These are phyloP conservation scores for Cheilosia vernalis DNA, from an alignment of 2,888 invertebrate genomes.

Conservation along the genomic window DNA sequence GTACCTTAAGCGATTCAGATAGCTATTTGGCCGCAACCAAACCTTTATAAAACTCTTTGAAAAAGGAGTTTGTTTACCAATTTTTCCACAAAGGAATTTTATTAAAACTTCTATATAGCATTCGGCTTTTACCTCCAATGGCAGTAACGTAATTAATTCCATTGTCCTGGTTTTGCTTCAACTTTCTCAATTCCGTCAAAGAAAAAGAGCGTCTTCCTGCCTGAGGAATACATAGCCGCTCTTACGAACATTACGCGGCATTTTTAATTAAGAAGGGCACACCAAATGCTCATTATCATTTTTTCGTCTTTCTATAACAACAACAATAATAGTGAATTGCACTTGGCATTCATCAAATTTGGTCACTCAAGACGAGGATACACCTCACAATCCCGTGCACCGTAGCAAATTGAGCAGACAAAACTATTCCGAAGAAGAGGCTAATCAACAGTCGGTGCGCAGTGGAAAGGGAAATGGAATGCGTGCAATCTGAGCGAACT, in stretches of 20 bases:
- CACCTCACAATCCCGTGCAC: not conserved
- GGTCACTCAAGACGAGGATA: slow-evolving; percentile 2
- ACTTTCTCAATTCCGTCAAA: not conserved
- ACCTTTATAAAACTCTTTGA: too few species aligned
- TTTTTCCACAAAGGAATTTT: slow-evolving; percentile 25
- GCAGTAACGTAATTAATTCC: not conserved
- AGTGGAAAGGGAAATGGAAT: not conserved
- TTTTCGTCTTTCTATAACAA: not conserved
- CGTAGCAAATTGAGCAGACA: not conserved
- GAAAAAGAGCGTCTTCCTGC: not conserved
- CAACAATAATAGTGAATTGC: slow-evolving; percentile 19
- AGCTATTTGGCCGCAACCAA: too few species aligned
- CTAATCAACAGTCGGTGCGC: slow-evolving; percentile 9
- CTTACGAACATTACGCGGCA: not conserved
- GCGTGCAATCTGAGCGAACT: not conserved
- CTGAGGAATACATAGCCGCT: not conserved
- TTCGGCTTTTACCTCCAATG: slow-evolving; percentile 9
- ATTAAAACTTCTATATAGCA: slow-evolving; percentile 50
- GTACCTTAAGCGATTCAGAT: too few species aligned
- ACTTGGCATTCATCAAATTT: slow-evolving; percentile 18
- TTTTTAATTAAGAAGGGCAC: slow-evolving; percentile 46
- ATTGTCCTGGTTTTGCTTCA: not conserved
- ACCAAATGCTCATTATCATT: not conserved
- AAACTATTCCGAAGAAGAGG: not conserved
- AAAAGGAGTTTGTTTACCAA: too few species aligned